Evolutionary conservation across 2,113 vertebrate species (phyloP).

Genomic region (Callithrix jacchus): DNA sequence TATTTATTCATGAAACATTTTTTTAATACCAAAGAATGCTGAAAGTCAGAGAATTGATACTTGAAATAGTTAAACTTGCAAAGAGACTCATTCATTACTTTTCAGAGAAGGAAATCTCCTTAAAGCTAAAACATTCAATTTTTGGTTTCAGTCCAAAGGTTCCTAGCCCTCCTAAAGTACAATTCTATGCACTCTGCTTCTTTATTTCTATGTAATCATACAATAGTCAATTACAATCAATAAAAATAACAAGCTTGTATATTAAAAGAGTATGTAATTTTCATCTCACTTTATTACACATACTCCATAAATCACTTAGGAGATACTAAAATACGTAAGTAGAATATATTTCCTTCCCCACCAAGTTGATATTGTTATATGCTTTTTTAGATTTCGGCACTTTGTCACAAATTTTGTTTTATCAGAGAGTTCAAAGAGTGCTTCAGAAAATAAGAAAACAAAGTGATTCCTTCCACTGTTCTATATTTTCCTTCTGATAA

Average conservation of each 20-base stretch:
- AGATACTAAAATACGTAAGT: neutral
- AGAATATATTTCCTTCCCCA: neutral
- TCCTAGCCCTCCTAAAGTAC: constrained; percentile 17
- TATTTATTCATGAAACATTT: constrained; percentile 17
- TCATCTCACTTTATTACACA: neutral
- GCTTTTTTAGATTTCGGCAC: neutral
- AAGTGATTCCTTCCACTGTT: constrained; percentile 72
- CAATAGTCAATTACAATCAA: neutral
- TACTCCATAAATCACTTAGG: neutral
- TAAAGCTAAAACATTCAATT: constrained; percentile 70
- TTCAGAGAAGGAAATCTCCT: constrained; percentile 70
- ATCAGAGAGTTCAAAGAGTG: constrained; percentile 56
- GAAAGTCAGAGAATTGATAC: neutral
- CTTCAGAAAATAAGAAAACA: constrained; percentile 69
- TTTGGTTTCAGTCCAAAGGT: constrained; percentile 76
- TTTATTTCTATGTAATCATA: constrained; percentile 30
- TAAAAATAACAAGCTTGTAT: neutral
- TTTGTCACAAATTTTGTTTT: constrained; percentile 59
- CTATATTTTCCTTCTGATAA: constrained; percentile 87
- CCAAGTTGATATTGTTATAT: neutral
- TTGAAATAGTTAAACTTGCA: constrained; percentile 70
- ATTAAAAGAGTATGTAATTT: neutral
- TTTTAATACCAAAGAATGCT: neutral
- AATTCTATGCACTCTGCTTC: neutral
- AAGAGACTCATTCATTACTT: constrained; percentile 69